Percentiles rank a stretch among this genome's conserved stretches.
Conservation (phyloP, 2,113 vertebrate species). For the Platycercus adscitus region DNA sequence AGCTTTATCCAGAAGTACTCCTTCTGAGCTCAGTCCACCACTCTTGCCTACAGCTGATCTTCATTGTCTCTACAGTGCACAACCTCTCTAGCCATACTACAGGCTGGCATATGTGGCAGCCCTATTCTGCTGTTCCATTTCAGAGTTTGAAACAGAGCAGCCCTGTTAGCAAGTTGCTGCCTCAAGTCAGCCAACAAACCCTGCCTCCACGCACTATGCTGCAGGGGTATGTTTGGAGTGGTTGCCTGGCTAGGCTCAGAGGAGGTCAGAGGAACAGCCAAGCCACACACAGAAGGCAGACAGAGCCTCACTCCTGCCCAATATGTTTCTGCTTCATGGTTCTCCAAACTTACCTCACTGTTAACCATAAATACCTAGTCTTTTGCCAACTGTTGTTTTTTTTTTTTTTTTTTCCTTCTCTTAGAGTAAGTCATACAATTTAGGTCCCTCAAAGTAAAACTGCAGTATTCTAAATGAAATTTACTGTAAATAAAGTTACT, state of each 20-base stretch:
- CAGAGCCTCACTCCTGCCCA: not conserved
- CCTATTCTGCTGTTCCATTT: not conserved
- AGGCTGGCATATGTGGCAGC: not conserved
- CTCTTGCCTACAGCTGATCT: not conserved
- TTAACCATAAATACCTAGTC: not conserved
- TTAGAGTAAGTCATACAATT: not conserved
- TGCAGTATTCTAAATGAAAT: not conserved
- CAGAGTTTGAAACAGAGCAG: not conserved
- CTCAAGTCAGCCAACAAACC: not conserved
- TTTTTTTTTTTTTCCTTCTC: not conserved
- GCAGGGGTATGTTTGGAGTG: not conserved
- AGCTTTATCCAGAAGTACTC: not conserved
- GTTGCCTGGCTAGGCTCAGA: not conserved
- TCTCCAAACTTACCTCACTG: not conserved
- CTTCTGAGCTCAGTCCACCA: not conserved
- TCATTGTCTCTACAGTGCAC: accelerated
- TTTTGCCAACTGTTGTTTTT: not conserved
- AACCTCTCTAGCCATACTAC: not conserved
- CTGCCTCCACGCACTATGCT: accelerated
- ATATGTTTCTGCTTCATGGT: not conserved
- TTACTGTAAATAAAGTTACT: not conserved
- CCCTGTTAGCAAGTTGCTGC: not conserved
- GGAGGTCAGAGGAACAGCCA: not conserved
- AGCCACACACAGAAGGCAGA: not conserved
- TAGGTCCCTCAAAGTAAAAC: not conserved